Evolutionary conservation across 2,888 invertebrate genomes (phyloP), one percentile per base, ranked within the genome.

Genomic region (Drosophila meridionalis): DNA sequence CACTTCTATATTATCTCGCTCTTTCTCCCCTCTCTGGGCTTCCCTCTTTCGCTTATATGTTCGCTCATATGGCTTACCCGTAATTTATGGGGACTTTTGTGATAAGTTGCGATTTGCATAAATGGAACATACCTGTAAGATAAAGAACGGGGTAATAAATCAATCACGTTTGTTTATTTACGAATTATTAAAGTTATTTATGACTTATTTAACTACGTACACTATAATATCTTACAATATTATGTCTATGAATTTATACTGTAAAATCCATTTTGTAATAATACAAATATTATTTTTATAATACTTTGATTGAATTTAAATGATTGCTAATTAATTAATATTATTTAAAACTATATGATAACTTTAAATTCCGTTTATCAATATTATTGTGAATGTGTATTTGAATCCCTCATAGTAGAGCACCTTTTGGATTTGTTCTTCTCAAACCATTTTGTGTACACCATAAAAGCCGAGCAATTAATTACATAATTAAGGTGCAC

Each of bases 91-190:
- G 0, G 20, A n/a, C 11, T 47, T 73, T 63, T 36, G 60, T 50
- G 60, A 71, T 71, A 79, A 61, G 45, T 30, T 50, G 34, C 12
- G 38, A 68, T 76, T 79, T 76, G 72, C 58, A 79, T 78, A 67
- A 28, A n/a, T 61, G 48, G 20, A 59, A 73, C 80, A 76, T 80
- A 80, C 80, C 80, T 80, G 70, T 2, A 78, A 76, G 74, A 77
- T 67, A 77, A 69, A 73, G 57, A 72, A 58, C 47, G 32, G 65
- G 32, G 8, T 8, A 65, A 50, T 48, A 50, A 67, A 74, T 80
- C 32, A 77, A 66, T 76, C 30, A 43, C 7, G 6, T 14, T 52
- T 74, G 45, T 52, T 74, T 57, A 48, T 62, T 11, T 52, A 56
- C 56, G 26, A 40, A 64, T 57, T 60, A 63, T 26, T 45, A 26